Base-by-base conservation (phyloP, 2,797 vertebrate genomes). In the Thalassophryne amazonica region DNA sequence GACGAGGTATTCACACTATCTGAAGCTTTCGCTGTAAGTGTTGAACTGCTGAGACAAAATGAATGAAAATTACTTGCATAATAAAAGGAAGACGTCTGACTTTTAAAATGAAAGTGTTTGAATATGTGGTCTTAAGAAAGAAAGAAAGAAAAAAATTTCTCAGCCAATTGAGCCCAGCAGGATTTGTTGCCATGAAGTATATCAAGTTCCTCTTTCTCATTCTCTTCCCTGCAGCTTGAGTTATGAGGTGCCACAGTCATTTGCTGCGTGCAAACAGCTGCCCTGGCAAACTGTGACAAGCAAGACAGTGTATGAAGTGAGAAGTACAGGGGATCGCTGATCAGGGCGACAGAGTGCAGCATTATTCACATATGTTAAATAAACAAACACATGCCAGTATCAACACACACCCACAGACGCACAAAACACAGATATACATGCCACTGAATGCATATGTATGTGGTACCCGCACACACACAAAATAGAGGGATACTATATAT, bases 231-330 rank as follows among this genome's bases (percentile, higher is more conserved):
- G 53, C 15, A 49, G 60, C 11, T 69, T 71, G 56, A 81, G 53
- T 80, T 71, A 83, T 72, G 67, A 69, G 56, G 66, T 60, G 75
- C 40, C 78, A 72, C 43, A 22, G 46, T 82, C 71, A 76, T 78
- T 64, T 76, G 75, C 60, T 57, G 25, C 48, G 55, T 49, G 57
- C 56, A 65, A 58, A 77, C 85, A 87, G 85, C 85, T 85, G 85
- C 50, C 43, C 43, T 60, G 64, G 78, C 73, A 83, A 60, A 81
- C 70, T 36, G 31, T 55, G 61, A 69, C 64, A 67, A 71, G 47
- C 33, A 57, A 70, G 59, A 31, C 53, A 39, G 65, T 41, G 60
- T 8, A 71, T 28, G 39, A 48, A 56, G 52, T 25, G 15, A 61
- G 20, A 24, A 16, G 41, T 48, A 33, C 51, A 32, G 20, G 12